Conservation (phyloP, 2,888 invertebrate genomes). For the Rapana venosa region DNA sequence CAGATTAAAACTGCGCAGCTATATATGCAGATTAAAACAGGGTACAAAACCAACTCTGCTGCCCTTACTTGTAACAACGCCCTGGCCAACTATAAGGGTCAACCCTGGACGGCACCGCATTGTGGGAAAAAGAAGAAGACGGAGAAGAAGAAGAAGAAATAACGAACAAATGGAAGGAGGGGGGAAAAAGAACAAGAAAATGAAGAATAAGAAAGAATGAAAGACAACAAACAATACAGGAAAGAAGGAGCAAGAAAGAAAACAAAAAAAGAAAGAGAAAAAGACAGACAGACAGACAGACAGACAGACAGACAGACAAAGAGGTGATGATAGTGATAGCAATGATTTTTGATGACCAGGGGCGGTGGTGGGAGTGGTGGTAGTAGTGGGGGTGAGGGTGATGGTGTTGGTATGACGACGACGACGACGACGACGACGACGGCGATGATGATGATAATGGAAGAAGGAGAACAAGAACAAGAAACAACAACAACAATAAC, state of each 20-base stretch:
- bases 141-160: too few relatives aligned
- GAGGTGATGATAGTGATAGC: background rate
- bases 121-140: too few relatives aligned
- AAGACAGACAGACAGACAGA: background rate
- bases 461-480: background rate
- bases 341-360: background rate
- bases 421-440: background rate
- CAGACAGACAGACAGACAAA: background rate
- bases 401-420: too few relatives aligned
- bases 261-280: background rate
- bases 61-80: too few relatives aligned
- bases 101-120: too few relatives aligned
- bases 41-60: too few relatives aligned
- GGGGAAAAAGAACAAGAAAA: too few relatives aligned
- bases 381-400: background rate
- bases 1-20: too few relatives aligned
- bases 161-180: too few relatives aligned
- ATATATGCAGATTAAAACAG: too few relatives aligned
- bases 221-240: background rate
- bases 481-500: slow-evolving; percentile 15
- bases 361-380: background rate
- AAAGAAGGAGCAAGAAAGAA: background rate
- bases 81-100: too few relatives aligned
- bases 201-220: too few relatives aligned
- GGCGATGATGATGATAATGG: background rate